Evolutionary conservation across 2,113 vertebrate species (phyloP), one percentile per base, ranked within the genome.

Genomic region (Scatophagus argus): DNA sequence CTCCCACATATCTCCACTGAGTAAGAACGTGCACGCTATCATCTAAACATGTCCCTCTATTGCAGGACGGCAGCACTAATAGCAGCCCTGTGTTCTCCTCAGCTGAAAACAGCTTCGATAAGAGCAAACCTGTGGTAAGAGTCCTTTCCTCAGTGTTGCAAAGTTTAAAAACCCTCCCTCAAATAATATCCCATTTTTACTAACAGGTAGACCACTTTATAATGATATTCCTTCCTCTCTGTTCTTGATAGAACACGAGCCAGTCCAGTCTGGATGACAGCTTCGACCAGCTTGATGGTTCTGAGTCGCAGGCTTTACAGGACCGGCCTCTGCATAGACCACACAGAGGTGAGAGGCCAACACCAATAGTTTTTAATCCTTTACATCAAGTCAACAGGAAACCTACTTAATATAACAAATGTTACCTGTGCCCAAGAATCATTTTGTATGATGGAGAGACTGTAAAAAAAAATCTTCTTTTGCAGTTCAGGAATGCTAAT

Each of bases 191-290:
- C 21, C 9, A 23, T 46, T n/a, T 47, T n/a, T 47, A 46, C 16
- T 17, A 36, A 23, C 12, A 1, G 16, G 36, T 36, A 3, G 16
- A 29, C 13, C 4, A 3, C 32, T 13, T 27, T 38, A 2, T 75
- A 29, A 58, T 34, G 5, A 7, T 17, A 3, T 25, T 46, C 17
- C 6, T 8, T 23, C 0, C 0, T 59, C 12, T 54, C 3, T 27
- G 31, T 4, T 62, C 32, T 11, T 46, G 19, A 13, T 87, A 97
- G 96, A 92, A 88, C 80, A 94, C 87, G 0, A 96, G 94, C 61
- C 95, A 92, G 65, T 93, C 90, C 0, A 95, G 94, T 86, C 72
- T 91, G 25, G 94, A 96, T 0, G 93, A 94, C 49, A 84, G 91
- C 79, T 92, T 84, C 1, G 92, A 94, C 65, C 90, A 73, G 1